Conservation (phyloP, 2,797 vertebrate genomes). For the Erpetoichthys calabaricus region DNA sequence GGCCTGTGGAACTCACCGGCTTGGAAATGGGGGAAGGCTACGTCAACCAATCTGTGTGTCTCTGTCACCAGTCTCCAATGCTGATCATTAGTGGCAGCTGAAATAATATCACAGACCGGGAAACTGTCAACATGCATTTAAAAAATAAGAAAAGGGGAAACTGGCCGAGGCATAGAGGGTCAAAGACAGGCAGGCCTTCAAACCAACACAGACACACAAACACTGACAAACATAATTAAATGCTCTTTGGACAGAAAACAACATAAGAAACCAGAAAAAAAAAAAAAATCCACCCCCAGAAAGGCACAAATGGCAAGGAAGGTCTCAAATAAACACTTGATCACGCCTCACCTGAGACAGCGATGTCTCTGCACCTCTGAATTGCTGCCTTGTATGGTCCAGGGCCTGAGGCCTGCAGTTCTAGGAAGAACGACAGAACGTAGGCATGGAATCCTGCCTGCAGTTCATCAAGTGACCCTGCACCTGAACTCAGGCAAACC, state of each 20-base stretch:
- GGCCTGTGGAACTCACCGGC: too few species aligned
- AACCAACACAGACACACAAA: too few species aligned
- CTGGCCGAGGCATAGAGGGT: too few species aligned
- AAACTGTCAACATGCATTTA: too few species aligned
- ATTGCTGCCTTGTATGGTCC: conserved; percentile 7
- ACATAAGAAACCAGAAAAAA: too few species aligned
- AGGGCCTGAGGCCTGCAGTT: conserved; percentile 7
- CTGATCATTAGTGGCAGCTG: too few species aligned
- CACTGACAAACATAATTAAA: too few species aligned
- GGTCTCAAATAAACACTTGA: not conserved
- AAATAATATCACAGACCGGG: too few species aligned
- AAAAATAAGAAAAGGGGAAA: too few species aligned
- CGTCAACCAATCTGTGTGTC: conserved; percentile 40
- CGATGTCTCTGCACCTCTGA: conserved; percentile 9
- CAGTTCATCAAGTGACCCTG: conserved; percentile 40
- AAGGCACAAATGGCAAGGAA: not conserved
- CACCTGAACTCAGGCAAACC: conserved; percentile 43
- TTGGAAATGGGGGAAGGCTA: conserved; percentile 34
- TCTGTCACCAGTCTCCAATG: conserved; percentile 40
- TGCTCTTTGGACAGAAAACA: too few species aligned
- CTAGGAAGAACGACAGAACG: conserved; percentile 16
- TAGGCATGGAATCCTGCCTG: conserved; percentile 47
- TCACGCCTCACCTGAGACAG: conserved; percentile 24
- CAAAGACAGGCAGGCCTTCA: too few species aligned
- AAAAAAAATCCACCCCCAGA: not conserved